phyloP scores from a whole-genome alignment of 1,140 invertebrate genomes.

The Brachionus plicatilis region DNA sequence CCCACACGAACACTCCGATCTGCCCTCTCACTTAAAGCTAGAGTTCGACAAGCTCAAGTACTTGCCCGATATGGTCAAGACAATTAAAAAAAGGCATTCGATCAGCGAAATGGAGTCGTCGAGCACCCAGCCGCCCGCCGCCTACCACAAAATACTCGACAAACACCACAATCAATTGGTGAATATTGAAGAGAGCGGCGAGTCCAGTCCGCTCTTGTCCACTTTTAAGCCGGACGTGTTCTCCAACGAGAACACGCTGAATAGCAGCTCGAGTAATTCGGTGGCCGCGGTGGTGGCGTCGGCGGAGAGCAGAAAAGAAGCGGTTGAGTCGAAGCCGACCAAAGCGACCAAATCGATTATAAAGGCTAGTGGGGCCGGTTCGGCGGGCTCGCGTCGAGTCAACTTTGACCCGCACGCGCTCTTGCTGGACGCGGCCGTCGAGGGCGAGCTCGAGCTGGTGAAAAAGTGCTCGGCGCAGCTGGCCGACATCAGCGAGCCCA shows the following conservation, averaged over 20 bases:
- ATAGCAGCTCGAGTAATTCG: neutral
- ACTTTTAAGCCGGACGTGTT: constrained; percentile 3
- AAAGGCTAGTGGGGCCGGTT: neutral
- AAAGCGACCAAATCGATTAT: constrained; percentile 31
- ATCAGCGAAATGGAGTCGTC: constrained; percentile 34
- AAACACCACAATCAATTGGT: constrained; percentile 26
- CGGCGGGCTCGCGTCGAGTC: constrained; percentile 63
- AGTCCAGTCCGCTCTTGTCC: neutral
- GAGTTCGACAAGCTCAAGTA: constrained; percentile 36
- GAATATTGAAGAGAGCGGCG: neutral
- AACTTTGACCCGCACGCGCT: constrained; percentile 95
- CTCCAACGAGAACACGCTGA: neutral
- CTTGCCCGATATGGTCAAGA: constrained; percentile 29
- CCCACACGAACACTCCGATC: neutral
- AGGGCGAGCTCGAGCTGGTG: constrained; percentile 68
- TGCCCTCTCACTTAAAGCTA: constrained; percentile 1
- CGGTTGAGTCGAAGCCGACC: neutral
- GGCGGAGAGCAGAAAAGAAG: neutral
- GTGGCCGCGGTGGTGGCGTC: too few relatives aligned
- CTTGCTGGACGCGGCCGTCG: constrained; percentile 88
- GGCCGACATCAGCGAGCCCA: constrained; percentile 74
- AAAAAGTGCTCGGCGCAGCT: constrained; percentile 25
- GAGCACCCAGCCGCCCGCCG: neutral
- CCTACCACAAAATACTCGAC: constrained; percentile 14
- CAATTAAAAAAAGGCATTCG: constrained; percentile 40